phyloP scores from a whole-genome alignment of 2,888 invertebrate species.

The Serripes groenlandicus region DNA sequence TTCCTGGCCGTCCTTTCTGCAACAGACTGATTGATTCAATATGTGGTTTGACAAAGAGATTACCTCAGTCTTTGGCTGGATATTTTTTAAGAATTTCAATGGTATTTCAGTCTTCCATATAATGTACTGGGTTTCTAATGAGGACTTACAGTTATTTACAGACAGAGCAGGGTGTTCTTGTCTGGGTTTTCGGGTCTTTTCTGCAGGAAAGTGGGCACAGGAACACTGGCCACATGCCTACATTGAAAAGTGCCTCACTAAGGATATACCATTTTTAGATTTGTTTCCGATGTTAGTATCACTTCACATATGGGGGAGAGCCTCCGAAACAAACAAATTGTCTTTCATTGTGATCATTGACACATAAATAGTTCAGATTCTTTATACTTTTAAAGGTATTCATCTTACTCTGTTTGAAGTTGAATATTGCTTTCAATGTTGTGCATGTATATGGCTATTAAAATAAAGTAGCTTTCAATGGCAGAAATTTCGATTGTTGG shows the following conservation, averaged over 20 bases:
- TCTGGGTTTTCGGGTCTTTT: slow-evolving; percentile 46
- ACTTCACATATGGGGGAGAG: slow-evolving; percentile 25
- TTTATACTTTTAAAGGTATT: slow-evolving; percentile 34
- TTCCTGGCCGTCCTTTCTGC: too few relatives aligned
- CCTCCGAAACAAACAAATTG: slow-evolving; percentile 23
- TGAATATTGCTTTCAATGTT: slow-evolving; percentile 33
- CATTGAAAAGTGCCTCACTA: slow-evolving; percentile 10
- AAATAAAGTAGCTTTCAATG: slow-evolving; percentile 39
- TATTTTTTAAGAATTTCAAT: slow-evolving; percentile 29
- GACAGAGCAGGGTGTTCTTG: slow-evolving; percentile 33
- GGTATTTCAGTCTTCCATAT: slow-evolving; percentile 45
- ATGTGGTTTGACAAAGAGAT: too few relatives aligned
- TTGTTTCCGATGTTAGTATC: slow-evolving; percentile 29
- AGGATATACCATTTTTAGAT: slow-evolving; percentile 30
- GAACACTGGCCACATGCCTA: slow-evolving; percentile 43
- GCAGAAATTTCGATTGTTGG: slow-evolving; percentile 28
- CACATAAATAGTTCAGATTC: slow-evolving; percentile 24
- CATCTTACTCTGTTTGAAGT: slow-evolving; percentile 17
- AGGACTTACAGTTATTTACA: slow-evolving; percentile 45
- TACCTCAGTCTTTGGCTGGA: slow-evolving; percentile 41
- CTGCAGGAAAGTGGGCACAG: background rate
- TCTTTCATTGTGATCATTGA: slow-evolving; percentile 30
- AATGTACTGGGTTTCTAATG: slow-evolving; percentile 37
- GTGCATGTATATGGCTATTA: slow-evolving; percentile 24
- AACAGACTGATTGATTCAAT: too few relatives aligned